Base-by-base conservation (phyloP, 2,888 invertebrate species). In the Pterostichus madidus region DNA sequence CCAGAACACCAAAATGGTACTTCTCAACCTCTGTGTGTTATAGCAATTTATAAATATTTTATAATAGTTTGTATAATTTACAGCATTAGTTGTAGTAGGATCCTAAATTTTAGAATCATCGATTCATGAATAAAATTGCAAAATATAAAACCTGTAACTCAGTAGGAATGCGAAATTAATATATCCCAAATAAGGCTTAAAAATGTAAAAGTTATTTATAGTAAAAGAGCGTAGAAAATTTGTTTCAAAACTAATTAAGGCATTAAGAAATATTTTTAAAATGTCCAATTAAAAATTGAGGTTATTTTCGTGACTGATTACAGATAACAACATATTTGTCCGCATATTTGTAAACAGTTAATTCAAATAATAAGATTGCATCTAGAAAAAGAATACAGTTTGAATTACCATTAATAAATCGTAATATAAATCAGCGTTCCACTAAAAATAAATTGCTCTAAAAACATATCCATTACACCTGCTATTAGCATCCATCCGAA, bases 391-490 rank as follows among this genome's bases (percentile, higher is more conserved):
- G 64, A 64, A 64, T 64, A 64, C 64, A 64, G 64, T 64, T 64
- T 35, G 64, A 64, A 64, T 64, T 64, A 64, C 64, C 64, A 64
- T 64, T 64, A 64, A 64, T 64, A 64, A 64, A 64, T 64, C 64
- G 68, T 44, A 71, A 15, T 39, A 71, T 71, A 71, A 71, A 71
- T 71, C 68, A 44, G 68, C 17, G 68, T 71, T 39, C 68, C 39
- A 71, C 39, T 71, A 71, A 71, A 39, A 71, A 71, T 71, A 71
- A 71, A 71, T 71, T 71, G 68, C 68, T 71, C 68, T 44, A 71
- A 71, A 71, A 71, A 71, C 68, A 39, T 71, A 44, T 71, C 68
- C 68, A 71, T 71, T 71, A 71, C 68, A 71, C 68, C 68, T 71
- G 68, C 68, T 71, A 71, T 71, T 71, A 71, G 68, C 68, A 71